These are phyloP conservation scores for Papilio machaon DNA, from an alignment of 1,140 invertebrate genomes.

Conservation along the genomic window DNA sequence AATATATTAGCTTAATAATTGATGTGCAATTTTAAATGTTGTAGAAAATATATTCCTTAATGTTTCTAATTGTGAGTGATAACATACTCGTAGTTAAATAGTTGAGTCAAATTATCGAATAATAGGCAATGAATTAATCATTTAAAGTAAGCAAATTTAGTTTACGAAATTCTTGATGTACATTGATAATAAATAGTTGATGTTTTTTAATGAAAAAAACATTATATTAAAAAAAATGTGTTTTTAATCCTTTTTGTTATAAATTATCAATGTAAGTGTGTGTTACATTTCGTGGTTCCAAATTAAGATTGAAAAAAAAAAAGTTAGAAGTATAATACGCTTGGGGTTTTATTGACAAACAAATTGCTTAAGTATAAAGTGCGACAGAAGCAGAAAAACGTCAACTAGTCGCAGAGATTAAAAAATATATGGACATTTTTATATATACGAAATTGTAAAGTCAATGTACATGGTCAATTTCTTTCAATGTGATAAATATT, in stretches of 20 bases:
- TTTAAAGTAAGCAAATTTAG: not conserved
- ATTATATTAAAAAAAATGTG: no score
- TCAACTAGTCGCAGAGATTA: not conserved
- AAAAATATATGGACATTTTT: not conserved
- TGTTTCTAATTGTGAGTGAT: not conserved
- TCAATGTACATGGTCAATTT: not conserved
- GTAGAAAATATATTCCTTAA: not conserved
- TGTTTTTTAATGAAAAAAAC: no score
- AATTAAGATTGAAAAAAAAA: no score
- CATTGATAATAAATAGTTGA: no score
- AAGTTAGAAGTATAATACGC: no score
- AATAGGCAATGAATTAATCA: not conserved
- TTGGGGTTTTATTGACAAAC: no score
- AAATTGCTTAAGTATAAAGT: not conserved
- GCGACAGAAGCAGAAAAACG: not conserved
- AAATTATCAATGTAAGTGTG: no score
- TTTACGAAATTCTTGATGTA: no score
- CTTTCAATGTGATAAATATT: conserved; percentile 14
- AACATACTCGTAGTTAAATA: not conserved
- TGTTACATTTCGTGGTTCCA: no score
- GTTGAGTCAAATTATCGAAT: conserved; percentile 1
- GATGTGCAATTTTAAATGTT: not conserved
- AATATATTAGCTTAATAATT: no score
- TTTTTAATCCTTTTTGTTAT: no score
- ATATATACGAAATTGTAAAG: not conserved